Percentiles rank a stretch among this genome's conserved stretches.
Conservation (phyloP, 2,113 vertebrate genomes). For the Gymnogyps californianus region DNA sequence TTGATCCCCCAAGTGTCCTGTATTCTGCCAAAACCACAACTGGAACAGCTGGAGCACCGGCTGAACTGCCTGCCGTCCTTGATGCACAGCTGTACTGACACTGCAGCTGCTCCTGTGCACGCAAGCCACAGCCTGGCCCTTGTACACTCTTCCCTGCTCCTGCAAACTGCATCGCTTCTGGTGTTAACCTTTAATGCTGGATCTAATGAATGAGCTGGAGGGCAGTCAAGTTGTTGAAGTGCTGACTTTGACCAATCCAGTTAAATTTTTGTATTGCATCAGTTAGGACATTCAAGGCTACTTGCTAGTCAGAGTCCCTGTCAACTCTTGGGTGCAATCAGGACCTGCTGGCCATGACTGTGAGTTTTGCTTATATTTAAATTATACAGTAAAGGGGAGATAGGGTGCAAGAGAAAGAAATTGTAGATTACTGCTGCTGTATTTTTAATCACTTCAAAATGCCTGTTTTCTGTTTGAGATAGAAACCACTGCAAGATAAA, state of each 20-base stretch:
- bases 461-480: background rate
- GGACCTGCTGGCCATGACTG: background rate
- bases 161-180: background rate
- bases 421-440: background rate
- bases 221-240: background rate
- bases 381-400: background rate
- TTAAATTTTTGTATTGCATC: background rate
- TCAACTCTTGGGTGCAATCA: background rate
- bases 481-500: background rate
- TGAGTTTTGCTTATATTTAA: background rate
- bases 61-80: background rate
- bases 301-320: background rate
- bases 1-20: background rate
- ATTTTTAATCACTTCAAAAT: background rate
- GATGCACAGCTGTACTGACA: background rate
- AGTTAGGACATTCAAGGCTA: background rate
- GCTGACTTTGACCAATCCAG: background rate
- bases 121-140: background rate
- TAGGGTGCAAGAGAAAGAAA: background rate
- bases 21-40: background rate
- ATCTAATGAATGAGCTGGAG: background rate
- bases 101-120: background rate
- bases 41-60: background rate
- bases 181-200: background rate
- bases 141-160: rapidly evolving